A percentile compares a stretch with the other conserved stretches of the same genome.
These are phyloP conservation scores for Brotogeris chrysoptera DNA, from an alignment of 2,797 vertebrate genomes.

Conservation along the genomic window DNA sequence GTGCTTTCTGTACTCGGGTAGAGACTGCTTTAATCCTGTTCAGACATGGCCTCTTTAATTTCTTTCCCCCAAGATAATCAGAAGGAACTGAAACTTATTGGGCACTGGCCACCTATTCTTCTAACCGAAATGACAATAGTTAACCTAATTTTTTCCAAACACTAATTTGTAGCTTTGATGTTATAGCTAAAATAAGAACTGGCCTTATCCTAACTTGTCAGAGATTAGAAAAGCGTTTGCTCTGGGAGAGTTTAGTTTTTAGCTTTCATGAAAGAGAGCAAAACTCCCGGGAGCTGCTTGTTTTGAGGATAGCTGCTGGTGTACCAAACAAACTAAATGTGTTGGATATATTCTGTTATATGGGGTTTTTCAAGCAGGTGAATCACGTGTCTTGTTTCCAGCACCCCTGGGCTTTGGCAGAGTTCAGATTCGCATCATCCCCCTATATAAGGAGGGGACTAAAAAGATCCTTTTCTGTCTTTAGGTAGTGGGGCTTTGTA, in stretches of 20 bases:
- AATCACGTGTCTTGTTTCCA: neutral
- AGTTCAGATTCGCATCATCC: neutral
- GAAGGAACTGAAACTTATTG: neutral
- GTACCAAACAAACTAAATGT: neutral
- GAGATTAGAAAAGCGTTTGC: neutral
- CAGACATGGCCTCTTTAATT: neutral
- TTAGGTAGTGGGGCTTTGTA: neutral
- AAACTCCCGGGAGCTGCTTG: neutral
- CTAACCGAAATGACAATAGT: neutral
- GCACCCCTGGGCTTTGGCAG: neutral
- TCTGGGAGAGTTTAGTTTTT: neutral
- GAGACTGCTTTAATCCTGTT: conserved; percentile 33
- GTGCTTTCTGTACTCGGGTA: neutral
- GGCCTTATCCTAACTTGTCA: neutral
- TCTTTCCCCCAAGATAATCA: conserved; percentile 6
- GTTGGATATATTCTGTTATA: neutral
- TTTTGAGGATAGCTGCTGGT: neutral
- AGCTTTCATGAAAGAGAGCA: neutral
- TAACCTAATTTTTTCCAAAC: neutral
- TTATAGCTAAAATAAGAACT: neutral
- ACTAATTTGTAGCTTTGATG: neutral
- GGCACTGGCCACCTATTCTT: neutral
- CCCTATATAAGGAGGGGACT: neutral
- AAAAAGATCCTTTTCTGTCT: neutral
- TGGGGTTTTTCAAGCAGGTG: neutral